A percentile compares a stretch with the other conserved stretches of the same genome.
phyloP scores from a whole-genome alignment of 1,140 invertebrate species.

The Drosophila tristis region DNA sequence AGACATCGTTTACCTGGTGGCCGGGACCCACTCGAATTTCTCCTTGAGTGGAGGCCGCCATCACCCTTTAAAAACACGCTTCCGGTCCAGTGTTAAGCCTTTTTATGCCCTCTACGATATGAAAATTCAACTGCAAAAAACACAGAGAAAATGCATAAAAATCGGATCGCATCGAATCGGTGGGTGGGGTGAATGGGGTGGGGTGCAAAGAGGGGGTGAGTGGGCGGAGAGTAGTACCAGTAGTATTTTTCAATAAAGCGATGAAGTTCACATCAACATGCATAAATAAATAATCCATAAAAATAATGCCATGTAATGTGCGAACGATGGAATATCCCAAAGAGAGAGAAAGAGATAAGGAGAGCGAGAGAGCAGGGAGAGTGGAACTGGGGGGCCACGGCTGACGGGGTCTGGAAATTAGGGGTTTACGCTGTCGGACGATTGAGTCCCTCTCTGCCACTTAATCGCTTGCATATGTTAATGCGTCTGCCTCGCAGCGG shows the following conservation, averaged over 20 bases:
- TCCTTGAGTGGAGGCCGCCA: constrained; percentile 91
- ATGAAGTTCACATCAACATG: constrained; percentile 67
- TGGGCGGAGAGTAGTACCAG: neutral
- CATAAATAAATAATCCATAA: constrained; percentile 80
- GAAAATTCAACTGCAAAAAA: constrained; percentile 80
- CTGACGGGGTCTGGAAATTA: constrained; percentile 46
- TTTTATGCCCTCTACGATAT: constrained; percentile 83
- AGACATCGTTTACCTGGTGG: constrained; percentile 93
- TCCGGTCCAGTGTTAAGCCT: constrained; percentile 84
- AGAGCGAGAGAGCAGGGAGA: constrained; percentile 8
- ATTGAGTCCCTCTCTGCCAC: constrained; percentile 54
- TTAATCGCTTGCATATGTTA: constrained; percentile 72
- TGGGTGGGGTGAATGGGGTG: neutral
- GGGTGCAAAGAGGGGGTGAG: neutral
- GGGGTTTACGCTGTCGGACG: constrained; percentile 45
- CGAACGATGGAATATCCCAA: constrained; percentile 32
- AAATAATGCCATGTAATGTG: constrained; percentile 79
- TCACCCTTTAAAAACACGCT: constrained; percentile 84
- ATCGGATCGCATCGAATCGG: constrained; percentile 20
- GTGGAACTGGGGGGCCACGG: constrained; percentile 19
- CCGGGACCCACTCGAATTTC: constrained; percentile 97
- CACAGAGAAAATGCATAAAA: constrained; percentile 32
- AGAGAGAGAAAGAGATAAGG: constrained; percentile 6
- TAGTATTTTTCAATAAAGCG: constrained; percentile 61
- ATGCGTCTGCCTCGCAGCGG: constrained; percentile 46